These are phyloP conservation scores for Coendou prehensilis DNA, from an alignment of 2,797 vertebrate species.

Conservation along the genomic window DNA sequence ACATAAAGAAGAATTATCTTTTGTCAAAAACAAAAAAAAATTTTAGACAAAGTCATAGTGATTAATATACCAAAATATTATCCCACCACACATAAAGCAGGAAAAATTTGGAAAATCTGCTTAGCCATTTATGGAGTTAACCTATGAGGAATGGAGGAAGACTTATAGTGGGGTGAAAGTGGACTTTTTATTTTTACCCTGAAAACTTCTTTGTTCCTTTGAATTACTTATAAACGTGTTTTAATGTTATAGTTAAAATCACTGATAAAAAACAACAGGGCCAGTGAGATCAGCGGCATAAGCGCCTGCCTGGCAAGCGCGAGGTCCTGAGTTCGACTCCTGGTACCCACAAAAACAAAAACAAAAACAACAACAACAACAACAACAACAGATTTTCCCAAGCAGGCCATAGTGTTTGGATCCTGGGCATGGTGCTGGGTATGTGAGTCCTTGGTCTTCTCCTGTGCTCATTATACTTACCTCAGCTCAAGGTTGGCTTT, in stretches of 20 bases:
- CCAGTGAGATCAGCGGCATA: too few species aligned
- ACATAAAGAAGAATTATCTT: not conserved
- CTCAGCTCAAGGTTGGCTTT: not conserved
- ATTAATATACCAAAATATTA: slow-evolving; percentile 20
- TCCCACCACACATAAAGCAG: not conserved
- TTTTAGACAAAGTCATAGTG: slow-evolving; percentile 39
- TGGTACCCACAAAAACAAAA: too few species aligned
- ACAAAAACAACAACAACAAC: too few species aligned
- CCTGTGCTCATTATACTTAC: not conserved
- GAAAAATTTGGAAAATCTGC: not conserved
- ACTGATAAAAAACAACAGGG: not conserved
- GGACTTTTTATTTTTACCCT: slow-evolving; percentile 42
- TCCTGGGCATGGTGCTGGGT: not conserved
- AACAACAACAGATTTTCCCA: not conserved
- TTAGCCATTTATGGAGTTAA: not conserved
- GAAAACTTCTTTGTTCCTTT: slow-evolving; percentile 58
- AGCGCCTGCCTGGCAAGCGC: too few species aligned
- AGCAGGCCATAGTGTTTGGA: not conserved
- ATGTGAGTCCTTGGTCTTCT: not conserved
- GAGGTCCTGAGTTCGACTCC: too few species aligned
- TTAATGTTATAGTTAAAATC: slow-evolving; percentile 48
- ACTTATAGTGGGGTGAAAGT: not conserved
- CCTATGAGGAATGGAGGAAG: not conserved
- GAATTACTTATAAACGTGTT: slow-evolving; percentile 49
- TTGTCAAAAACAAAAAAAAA: not conserved